Percentiles rank a stretch among this genome's conserved stretches.
These are phyloP conservation scores for Cotesia chilonis DNA, from an alignment of 1,140 invertebrate species.

Conservation along the genomic window DNA sequence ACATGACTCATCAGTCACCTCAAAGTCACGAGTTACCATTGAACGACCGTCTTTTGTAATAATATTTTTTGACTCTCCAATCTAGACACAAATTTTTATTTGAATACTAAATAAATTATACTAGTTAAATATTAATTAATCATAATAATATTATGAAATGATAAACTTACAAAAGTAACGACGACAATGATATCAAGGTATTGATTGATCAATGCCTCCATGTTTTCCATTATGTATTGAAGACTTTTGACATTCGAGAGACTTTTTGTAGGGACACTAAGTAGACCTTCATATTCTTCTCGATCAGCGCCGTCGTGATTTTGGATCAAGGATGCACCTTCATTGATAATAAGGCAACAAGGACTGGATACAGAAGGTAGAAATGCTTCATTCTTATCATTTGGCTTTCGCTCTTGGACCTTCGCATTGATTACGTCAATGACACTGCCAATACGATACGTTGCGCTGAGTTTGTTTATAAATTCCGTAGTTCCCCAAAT, in stretches of 20 bases:
- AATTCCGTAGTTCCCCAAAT: slow-evolving; percentile 73
- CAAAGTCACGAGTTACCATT: slow-evolving; percentile 56
- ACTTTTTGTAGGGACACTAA: slow-evolving; percentile 70
- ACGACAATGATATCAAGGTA: slow-evolving; percentile 61
- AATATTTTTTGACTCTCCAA: slow-evolving; percentile 54
- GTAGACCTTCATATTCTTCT: slow-evolving; percentile 62
- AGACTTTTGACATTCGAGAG: slow-evolving; percentile 47
- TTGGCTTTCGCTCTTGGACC: slow-evolving; percentile 65
- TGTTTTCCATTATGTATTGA: slow-evolving; percentile 53
- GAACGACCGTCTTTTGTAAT: slow-evolving; percentile 55
- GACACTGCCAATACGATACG: slow-evolving; percentile 72
- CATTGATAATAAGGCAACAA: slow-evolving; percentile 70
- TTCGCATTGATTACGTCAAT: slow-evolving; percentile 69
- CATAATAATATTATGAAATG: slow-evolving; percentile 28
- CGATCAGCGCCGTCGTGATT: slow-evolving; percentile 66
- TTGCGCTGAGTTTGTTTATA: slow-evolving; percentile 67
- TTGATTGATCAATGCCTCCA: slow-evolving; percentile 55
- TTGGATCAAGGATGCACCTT: slow-evolving; percentile 68
- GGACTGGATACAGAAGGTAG: slow-evolving; percentile 71
- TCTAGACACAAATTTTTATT: slow-evolving; percentile 42
- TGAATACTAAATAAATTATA: slow-evolving; percentile 36
- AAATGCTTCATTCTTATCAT: slow-evolving; percentile 69
- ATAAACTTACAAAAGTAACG: slow-evolving; percentile 60
- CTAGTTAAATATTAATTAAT: slow-evolving; percentile 38
- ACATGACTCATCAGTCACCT: slow-evolving; percentile 50